Evolutionary conservation across 2,888 invertebrate species (phyloP), one percentile per base, ranked within the genome.

Genomic region (Orchesellides sinensis): DNA sequence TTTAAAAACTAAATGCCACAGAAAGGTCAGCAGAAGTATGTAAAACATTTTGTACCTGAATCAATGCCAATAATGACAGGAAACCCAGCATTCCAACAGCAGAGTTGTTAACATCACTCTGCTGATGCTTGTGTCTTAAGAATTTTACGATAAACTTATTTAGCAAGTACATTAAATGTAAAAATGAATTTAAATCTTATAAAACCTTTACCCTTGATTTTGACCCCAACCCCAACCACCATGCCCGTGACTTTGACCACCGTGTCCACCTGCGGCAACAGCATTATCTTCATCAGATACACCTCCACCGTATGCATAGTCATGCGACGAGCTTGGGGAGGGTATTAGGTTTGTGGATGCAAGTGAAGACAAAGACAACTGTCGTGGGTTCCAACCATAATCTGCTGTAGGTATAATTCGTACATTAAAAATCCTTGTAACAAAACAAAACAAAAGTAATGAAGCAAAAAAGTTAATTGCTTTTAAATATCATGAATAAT

Each of bases 81-180:
- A 75, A 75, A 14, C 75, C 75, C 45, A 75, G 29, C 75, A 75
- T 75, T 14, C 75, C 75, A 47, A 75, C 75, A 10, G 75, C 75
- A 40, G 65, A 65, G 23, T 65, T 65, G 56, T 75, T 75, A 12
- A 75, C 66, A n/a, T n/a, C n/a, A n/a, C n/a, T n/a, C 19, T 66
- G 66, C 45, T 63, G 6, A 29, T 73, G 49, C 25, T 73, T 49
- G 40, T 59, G 29, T 49, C 73, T 73, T 61, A 29, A n/a, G n/a
- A n/a, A n/a, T n/a, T n/a, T n/a, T n/a, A n/a, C n/a, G n/a, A n/a
- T n/a, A n/a, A n/a, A n/a, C n/a, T n/a, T n/a, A n/a, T n/a, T n/a
- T n/a, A n/a, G n/a, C n/a, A n/a, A n/a, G n/a, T n/a, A n/a, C n/a
- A n/a, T n/a, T n/a, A n/a, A n/a, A n/a, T n/a, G n/a, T n/a, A n/a